Percentiles rank a stretch among this genome's conserved stretches.
Evolutionary conservation across 2,888 invertebrate genomes (phyloP).

Genomic region (Euplagia quadripunctaria): DNA sequence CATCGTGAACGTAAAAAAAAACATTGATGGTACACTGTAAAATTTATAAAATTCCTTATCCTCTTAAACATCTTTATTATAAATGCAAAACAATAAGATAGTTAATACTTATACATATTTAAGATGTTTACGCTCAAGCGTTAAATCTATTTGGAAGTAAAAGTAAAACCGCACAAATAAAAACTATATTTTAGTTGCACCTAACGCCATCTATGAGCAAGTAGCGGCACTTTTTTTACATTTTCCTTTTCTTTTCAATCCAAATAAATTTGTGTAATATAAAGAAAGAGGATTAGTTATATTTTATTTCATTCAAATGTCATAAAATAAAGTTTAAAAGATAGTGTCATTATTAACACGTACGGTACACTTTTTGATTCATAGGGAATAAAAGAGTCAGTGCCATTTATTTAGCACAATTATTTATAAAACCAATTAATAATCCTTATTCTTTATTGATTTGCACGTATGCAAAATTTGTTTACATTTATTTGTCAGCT

Average conservation of each 20-base stretch:
- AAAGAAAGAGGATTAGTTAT: background rate
- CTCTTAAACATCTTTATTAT: background rate
- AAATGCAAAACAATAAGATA: too few relatives aligned
- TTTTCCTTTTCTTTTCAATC: background rate
- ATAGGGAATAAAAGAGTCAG: background rate
- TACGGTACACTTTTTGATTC: too few relatives aligned
- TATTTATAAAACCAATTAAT: background rate
- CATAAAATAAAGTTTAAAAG: background rate
- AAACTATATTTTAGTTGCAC: constrained; percentile 9
- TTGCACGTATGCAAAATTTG: background rate
- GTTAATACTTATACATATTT: too few relatives aligned
- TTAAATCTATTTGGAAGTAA: background rate
- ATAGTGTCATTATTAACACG: background rate
- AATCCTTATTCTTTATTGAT: background rate
- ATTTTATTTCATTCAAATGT: background rate
- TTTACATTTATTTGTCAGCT: constrained; percentile 2
- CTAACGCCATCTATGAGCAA: constrained; percentile 73
- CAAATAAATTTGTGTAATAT: background rate
- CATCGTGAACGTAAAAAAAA: background rate
- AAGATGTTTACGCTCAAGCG: background rate
- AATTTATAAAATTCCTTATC: background rate
- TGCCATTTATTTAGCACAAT: background rate
- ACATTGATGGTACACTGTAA: background rate
- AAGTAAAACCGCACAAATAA: background rate
- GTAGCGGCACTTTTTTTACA: constrained; percentile 59